Evolutionary conservation across 2,113 vertebrate genomes (phyloP).

Genomic region (Oostethus manadensis): DNA sequence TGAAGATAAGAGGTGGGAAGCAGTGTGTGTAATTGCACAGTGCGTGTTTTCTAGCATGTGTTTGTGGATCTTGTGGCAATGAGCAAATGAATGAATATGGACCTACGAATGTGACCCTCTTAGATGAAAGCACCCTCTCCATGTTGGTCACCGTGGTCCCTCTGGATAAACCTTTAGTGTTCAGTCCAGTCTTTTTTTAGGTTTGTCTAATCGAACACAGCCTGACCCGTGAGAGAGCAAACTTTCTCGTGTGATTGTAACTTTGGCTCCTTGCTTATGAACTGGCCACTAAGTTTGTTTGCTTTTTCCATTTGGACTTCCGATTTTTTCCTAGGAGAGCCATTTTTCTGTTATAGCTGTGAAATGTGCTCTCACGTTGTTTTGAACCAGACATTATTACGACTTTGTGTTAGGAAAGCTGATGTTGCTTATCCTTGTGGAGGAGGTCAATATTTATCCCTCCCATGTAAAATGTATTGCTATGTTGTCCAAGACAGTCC

Average conservation of each 20-base stretch:
- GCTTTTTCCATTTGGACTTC: conserved; percentile 18
- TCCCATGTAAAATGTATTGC: too few species aligned
- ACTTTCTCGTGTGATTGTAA: conserved; percentile 58
- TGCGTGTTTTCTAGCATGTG: conserved; percentile 33
- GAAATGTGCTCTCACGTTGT: neutral
- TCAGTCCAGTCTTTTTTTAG: conserved; percentile 59
- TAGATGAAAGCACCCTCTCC: conserved; percentile 21
- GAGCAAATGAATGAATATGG: conserved; percentile 3
- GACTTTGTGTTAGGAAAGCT: neutral
- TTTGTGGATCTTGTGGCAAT: conserved; percentile 38
- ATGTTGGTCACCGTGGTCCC: conserved; percentile 49
- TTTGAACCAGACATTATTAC: too few species aligned
- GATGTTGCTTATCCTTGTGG: neutral
- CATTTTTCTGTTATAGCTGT: conserved; percentile 6
- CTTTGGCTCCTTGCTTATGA: conserved; percentile 48
- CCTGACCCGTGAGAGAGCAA: conserved; percentile 24
- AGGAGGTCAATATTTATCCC: too few species aligned
- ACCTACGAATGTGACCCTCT: conserved; percentile 9
- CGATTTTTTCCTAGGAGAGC: conserved; percentile 3
- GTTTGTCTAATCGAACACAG: conserved; percentile 52
- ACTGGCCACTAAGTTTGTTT: conserved; percentile 10
- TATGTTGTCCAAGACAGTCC: too few species aligned
- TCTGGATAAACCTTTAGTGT: conserved; percentile 54
- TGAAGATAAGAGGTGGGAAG: conserved; percentile 14
- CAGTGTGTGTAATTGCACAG: neutral